Base-by-base conservation (phyloP, 2,888 invertebrate genomes). In the Willowsia nigromaculata region DNA sequence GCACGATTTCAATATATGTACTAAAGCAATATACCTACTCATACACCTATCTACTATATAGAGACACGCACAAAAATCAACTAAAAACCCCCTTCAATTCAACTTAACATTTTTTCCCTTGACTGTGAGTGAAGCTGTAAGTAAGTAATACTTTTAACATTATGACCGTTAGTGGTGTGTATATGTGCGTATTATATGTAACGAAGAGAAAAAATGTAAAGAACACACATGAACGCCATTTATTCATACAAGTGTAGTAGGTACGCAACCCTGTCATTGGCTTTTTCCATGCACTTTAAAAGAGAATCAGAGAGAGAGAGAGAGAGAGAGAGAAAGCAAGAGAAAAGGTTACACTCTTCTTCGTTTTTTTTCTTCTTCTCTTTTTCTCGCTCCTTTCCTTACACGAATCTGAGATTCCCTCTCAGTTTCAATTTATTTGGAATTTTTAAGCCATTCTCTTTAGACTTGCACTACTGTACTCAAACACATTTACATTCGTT, bases 361-460 rank as follows among this genome's bases (percentile, higher is more conserved):
- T 62, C 59, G 18, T 80, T 33, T 27, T 18, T 78, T 22, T 37
- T 43, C 65, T 40, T 59, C 15, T 37, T 53, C n/a, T n/a, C n/a
- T n/a, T n/a, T n/a, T n/a, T n/a, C n/a, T 15, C n/a, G n/a, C 50
- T 37, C 6, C 84, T 84, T 53, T 82, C 43, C 65, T 11, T 43
- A 74, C 71, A 74, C 76, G 85, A 89, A 89, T 89, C 89, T 81
- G 85, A 88, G 89, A 85, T 74, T 89, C 89, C 82, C 89, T 82
- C 89, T 89, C 89, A 85, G 81, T 89, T 89, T 85, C 89, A 89
- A 89, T 89, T 89, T 89, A 89, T 80, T 85, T 85, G 82, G 85
- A 89, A 85, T 85, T 89, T 89, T 85, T 89, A 89, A 89, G 80
- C 71, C 59, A 56, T 74, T 85, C 74, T 81, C 76, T 65, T 82